Evolutionary conservation across 2,888 invertebrate genomes (phyloP), one percentile per base, ranked within the genome.

Genomic region (Stramonita haemastoma): DNA sequence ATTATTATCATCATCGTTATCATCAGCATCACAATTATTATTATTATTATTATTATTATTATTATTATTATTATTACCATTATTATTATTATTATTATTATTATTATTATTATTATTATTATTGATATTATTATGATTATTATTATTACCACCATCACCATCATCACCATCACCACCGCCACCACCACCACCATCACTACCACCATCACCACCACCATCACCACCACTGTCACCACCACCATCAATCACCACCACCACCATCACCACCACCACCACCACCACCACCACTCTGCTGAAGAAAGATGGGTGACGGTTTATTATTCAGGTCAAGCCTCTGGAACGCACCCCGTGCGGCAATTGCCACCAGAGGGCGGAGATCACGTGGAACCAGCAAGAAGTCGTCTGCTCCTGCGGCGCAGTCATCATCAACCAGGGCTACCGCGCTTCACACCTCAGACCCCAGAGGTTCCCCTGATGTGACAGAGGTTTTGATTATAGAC

Each of bases 351-450:
- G 85, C 57, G 1, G 13, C 29, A 22, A 32, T 5, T 85, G 85
- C 29, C 26, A n/a, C n/a, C 26, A 8, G n/a, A 57, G 57, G 85
- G 57, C n/a, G 29, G 85, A 85, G 29, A 56, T 85, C 57, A 56
- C 57, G 13, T 57, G 85, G 60, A 29, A 85, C 57, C 15, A 57
- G 57, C 57, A 26, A 15, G 85, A 85, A 29, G 26, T 29, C 57
- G 85, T 85, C 29, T 85, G 85, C 19, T 57, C 85, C 57, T 85
- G 85, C 29, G 85, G 57, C 15, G 57, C 36, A 11, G 85, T 85
- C 85, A 29, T 85, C n/a, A 57, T 57, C 29, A 46, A 36, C 4
- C 6, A 15, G 29, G 46, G 46, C 6, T 46, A 15, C 11, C 36
- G 5, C 19, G 6, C 29, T 1, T 8, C 29, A 8, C 17, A 22